phyloP scores from a whole-genome alignment of 2,797 vertebrate species.

The Artibeus jamaicensis region DNA sequence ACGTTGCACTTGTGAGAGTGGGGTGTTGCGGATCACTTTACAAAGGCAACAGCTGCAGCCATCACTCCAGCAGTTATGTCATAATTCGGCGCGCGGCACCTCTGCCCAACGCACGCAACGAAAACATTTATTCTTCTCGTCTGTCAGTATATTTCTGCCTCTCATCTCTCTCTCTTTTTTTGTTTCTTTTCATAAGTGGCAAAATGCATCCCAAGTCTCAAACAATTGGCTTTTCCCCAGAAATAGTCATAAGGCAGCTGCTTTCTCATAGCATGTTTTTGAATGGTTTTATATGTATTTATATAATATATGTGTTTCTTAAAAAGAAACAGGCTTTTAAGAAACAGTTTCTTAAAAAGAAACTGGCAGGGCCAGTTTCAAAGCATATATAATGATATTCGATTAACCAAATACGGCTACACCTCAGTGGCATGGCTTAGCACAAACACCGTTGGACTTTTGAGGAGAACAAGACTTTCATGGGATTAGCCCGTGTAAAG shows the following conservation, averaged over 20 bases:
- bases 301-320: constrained; percentile 30
- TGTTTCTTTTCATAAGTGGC: constrained; percentile 63
- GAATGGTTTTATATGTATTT: neutral
- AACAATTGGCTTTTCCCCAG: constrained; percentile 58
- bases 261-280: constrained; percentile 9
- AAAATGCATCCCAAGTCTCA: constrained; percentile 52
- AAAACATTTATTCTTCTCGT: constrained; percentile 81
- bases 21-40: constrained; percentile 81
- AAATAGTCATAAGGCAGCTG: constrained; percentile 45
- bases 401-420: constrained; percentile 50
- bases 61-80: constrained; percentile 79
- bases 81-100: constrained; percentile 82
- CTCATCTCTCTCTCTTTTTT: constrained; percentile 40
- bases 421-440: neutral
- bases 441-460: constrained; percentile 18
- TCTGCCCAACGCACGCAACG: constrained; percentile 69
- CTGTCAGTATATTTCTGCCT: constrained; percentile 80
- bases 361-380: constrained; percentile 33
- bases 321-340: constrained; percentile 60
- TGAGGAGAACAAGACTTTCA: constrained; percentile 63
- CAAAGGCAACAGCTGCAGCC: constrained; percentile 84
- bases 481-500: constrained; percentile 59
- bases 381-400: constrained; percentile 64
- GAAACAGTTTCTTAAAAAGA: constrained; percentile 62
- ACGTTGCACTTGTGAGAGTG: constrained; percentile 78